Conservation (phyloP, 2,888 invertebrate genomes). For the Hemistola chrysoprasaria region DNA sequence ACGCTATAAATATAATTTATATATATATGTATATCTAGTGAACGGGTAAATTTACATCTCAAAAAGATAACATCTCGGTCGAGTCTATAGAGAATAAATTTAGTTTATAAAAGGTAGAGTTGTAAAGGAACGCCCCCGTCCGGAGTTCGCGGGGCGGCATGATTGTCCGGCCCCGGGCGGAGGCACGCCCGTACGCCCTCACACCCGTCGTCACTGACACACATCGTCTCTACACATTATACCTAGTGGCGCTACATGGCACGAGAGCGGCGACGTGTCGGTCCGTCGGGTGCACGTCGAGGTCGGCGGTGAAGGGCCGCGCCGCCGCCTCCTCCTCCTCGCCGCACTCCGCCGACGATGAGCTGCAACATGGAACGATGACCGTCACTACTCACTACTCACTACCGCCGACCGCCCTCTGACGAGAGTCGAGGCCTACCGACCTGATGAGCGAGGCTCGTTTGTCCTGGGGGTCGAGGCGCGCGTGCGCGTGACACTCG, state of each 20-base stretch:
- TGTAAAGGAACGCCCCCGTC: constrained; percentile 36
- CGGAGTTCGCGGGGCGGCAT: constrained; percentile 22
- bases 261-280: no score
- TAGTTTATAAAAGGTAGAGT: constrained; percentile 56
- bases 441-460: constrained; percentile 20
- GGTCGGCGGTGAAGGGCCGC: constrained; percentile 14
- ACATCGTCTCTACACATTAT: no score
- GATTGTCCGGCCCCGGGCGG: constrained; percentile 28
- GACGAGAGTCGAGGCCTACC: not conserved
- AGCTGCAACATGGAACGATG: constrained; percentile 22
- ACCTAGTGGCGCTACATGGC: no score
- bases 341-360: constrained; percentile 83
- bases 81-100: constrained; percentile 64
- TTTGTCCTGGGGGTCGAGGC: constrained; percentile 48
- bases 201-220: constrained; percentile 53
- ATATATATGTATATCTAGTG: constrained; percentile 49
- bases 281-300: no score
- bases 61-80: constrained; percentile 72
- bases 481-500: constrained; percentile 88
- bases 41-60: constrained; percentile 78
- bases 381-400: no score
- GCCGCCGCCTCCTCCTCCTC: constrained; percentile 18
- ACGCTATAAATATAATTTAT: constrained; percentile 65
- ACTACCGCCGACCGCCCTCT: no score
- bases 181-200: constrained; percentile 61